Evolutionary conservation across 2,797 vertebrate species (phyloP), one percentile per base, ranked within the genome.

Genomic region (Cuniculus paca): DNA sequence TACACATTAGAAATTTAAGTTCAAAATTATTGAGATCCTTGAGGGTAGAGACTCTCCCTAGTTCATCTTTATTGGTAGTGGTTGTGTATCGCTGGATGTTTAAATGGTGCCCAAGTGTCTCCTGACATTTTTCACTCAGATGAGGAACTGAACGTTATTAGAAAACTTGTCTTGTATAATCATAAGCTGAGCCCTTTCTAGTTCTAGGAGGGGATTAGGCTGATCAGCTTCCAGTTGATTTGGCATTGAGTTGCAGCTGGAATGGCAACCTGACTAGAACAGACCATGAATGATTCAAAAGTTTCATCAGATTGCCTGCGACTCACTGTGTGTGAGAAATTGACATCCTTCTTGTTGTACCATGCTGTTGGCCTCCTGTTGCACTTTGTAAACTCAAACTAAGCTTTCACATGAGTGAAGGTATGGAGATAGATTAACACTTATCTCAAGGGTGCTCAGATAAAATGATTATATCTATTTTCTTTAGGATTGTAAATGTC

Each of bases 131-230:
- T 95, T 95, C 56, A 90, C 34, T 80, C 16, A 52, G 39, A 45
- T 88, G 42, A 96, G 74, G 17, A 91, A 65, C 22, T 74, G 82
- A 93, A 34, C 13, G n/a, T 60, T 63, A 86, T 91, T 87, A 81
- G 75, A 81, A 95, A 97, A 87, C 45, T 10, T 93, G 24, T n/a
- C 7, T n/a, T 65, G 2, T 82, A 90, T 75, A 78, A 96, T 95
- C 48, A 24, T 34, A 80, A 17, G n/a, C 39, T 88, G 56, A 93
- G 86, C 63, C 14, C 31, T 77, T 94, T 95, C 61, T 68, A 75
- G 70, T 93, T 91, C 63, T 79, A 78, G 60, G 65, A 60, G 20
- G 92, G 80, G 54, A 81, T 91, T 86, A 94, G 34, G 7, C 79
- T 94, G 48, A 4, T 78, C 1, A 4, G 24, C 39, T 36, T 68